Evolutionary conservation across 2,888 invertebrate species (phyloP), one percentile per base, ranked within the genome.

Genomic region (Electrophaes corylata): DNA sequence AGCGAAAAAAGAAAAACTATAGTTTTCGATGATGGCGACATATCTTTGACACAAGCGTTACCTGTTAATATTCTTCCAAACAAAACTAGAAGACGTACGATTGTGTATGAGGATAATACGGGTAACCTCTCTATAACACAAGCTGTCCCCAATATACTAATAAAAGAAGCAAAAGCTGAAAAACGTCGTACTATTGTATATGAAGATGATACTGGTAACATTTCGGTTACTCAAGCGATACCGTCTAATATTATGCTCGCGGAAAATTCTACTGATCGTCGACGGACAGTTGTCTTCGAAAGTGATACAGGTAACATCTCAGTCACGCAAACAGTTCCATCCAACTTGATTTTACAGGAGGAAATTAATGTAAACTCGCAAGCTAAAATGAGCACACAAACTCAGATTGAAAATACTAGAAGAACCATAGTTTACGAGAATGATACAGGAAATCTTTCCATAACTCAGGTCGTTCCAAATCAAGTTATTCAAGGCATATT

Each of bases 381-480:
- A 19, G 37, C 19, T 4, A 52, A 57, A 35, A 35, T 37, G 6
- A 50, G 66, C 45, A 64, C 31, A 12, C 53, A 52, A 52, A 10
- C 12, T 14, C 31, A 14, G 11, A 31, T 63, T 20, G 39, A 46
- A 33, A 46, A 59, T 37, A 20, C 41, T 41, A 64, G 62, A 60
- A 57, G 49, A 48, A 69, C 71, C 1, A 48, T 69, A n/a, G 48
- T 64, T 3, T 69, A 61, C 50, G 69, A 71, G 19, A 61, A 66
- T 35, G 70, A 73, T 10, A 45, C 60, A 16, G 71, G 70, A 0
- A 62, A 78, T 43, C 64, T 79, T n/a, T 79, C 77, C 6, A 57
- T 79, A 11, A 76, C 78, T 0, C 70, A 79, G 66, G 70, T 68
- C 2, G 45, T 81, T 16, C 66, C 78, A 0, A 49, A 54, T 20